Evolutionary conservation across 2,113 vertebrate species (phyloP).

Genomic region (Physeter macrocephalus): DNA sequence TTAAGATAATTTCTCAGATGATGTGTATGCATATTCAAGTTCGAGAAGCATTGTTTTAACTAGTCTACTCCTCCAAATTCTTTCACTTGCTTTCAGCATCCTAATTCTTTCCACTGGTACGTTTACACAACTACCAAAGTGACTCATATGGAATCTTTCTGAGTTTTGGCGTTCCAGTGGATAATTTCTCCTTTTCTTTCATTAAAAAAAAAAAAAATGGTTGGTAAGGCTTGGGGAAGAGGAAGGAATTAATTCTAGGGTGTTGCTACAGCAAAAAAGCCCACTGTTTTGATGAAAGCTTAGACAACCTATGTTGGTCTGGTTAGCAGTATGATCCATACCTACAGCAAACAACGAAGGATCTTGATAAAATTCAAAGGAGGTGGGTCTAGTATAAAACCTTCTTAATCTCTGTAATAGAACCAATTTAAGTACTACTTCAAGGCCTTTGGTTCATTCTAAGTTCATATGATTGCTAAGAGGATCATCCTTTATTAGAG

Average conservation of each 20-base stretch:
- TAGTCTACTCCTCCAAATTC: neutral
- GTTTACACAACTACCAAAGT: neutral
- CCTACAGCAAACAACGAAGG: neutral
- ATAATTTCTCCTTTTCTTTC: neutral
- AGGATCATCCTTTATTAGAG: neutral
- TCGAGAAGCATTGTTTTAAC: neutral
- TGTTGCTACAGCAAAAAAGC: neutral
- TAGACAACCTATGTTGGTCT: neutral
- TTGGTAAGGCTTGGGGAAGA: fast-evolving
- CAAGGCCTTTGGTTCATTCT: neutral
- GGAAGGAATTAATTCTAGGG: neutral
- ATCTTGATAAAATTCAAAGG: neutral
- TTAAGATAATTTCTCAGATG: neutral
- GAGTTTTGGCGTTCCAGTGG: neutral
- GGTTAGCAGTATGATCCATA: neutral
- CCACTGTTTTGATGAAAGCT: neutral
- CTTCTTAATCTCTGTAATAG: neutral
- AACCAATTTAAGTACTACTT: neutral
- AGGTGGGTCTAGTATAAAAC: neutral
- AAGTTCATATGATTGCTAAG: neutral
- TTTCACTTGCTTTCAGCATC: neutral
- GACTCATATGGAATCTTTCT: neutral
- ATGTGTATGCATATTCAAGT: neutral
- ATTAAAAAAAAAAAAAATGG: neutral
- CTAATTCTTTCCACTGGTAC: neutral